These are phyloP conservation scores for Rhyzopertha dominica DNA, from an alignment of 1,140 invertebrate genomes.

Conservation along the genomic window DNA sequence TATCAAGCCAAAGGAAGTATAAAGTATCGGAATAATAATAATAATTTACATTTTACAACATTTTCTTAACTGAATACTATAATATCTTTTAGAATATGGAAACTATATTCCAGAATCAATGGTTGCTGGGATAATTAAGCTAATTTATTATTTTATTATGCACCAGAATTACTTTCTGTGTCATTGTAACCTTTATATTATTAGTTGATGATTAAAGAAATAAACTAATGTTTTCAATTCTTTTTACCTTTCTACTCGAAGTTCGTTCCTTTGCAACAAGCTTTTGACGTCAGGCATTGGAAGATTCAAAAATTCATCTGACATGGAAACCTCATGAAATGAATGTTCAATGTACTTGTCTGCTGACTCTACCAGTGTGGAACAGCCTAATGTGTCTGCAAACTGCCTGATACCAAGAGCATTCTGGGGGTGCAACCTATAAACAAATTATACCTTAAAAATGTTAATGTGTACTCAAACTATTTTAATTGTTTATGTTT, in stretches of 20 bases:
- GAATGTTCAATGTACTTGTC: conserved; percentile 81
- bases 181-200: too few species aligned
- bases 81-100: too few species aligned
- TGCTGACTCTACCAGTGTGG: conserved; percentile 63
- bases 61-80: too few species aligned
- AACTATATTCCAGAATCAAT: too few species aligned
- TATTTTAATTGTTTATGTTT: too few species aligned
- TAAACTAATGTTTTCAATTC: conserved; percentile 8
- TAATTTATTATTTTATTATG: too few species aligned
- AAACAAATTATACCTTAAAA: conserved; percentile 27
- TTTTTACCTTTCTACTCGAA: conserved; percentile 62
- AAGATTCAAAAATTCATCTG: conserved; percentile 75
- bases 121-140: too few species aligned
- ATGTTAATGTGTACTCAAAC: background rate
- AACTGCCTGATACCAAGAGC: conserved; percentile 79
- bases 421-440: conserved; percentile 75
- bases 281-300: conserved; percentile 61
- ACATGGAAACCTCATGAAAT: conserved; percentile 72
- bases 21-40: too few species aligned
- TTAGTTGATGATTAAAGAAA: too few species aligned
- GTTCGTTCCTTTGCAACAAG: conserved; percentile 72
- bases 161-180: too few species aligned
- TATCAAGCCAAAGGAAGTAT: too few species aligned
- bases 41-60: too few species aligned
- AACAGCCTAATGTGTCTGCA: conserved; percentile 76